These are phyloP conservation scores for Nansenia antarctica DNA, from an alignment of 2,113 vertebrate genomes.

Conservation along the genomic window DNA sequence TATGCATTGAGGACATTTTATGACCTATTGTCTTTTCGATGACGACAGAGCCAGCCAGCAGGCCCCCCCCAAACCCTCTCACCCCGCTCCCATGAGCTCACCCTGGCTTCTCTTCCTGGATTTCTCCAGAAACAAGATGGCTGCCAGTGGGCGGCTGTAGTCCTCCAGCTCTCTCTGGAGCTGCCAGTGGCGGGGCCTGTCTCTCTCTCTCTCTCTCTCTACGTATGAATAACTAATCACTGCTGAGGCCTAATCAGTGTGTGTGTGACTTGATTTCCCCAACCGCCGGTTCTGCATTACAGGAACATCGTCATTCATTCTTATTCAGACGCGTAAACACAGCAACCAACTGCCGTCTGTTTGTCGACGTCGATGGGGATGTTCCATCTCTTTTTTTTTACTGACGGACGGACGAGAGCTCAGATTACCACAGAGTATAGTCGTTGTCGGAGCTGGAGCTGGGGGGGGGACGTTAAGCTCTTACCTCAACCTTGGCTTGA, in stretches of 20 bases:
- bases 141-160: conserved; percentile 14
- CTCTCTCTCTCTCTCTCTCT: conserved; percentile 17
- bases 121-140: conserved; percentile 56
- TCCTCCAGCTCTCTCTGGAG: conserved; percentile 3
- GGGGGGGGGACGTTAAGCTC: conserved; percentile 36
- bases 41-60: conserved; percentile 35
- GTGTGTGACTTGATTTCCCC: conserved; percentile 59
- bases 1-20: conserved; percentile 52
- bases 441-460: conserved; percentile 44
- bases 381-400: conserved; percentile 24
- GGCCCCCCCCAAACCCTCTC: too few relatives aligned
- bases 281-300: conserved; percentile 32
- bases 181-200: conserved; percentile 21
- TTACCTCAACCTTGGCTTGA: conserved; percentile 39
- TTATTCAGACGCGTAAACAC: neutral
- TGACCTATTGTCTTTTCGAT: conserved; percentile 58
- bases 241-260: conserved; percentile 49
- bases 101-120: conserved; percentile 41
- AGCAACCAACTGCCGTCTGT: conserved; percentile 2
- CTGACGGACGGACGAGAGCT: conserved; percentile 19
- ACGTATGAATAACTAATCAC: conserved; percentile 48
- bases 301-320: conserved; percentile 13
- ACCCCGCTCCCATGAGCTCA: conserved; percentile 50
- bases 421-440: conserved; percentile 54
- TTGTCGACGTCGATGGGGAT: conserved; percentile 29